Base-by-base conservation (phyloP, 2,113 vertebrate species). In the Serilophus lunatus region DNA sequence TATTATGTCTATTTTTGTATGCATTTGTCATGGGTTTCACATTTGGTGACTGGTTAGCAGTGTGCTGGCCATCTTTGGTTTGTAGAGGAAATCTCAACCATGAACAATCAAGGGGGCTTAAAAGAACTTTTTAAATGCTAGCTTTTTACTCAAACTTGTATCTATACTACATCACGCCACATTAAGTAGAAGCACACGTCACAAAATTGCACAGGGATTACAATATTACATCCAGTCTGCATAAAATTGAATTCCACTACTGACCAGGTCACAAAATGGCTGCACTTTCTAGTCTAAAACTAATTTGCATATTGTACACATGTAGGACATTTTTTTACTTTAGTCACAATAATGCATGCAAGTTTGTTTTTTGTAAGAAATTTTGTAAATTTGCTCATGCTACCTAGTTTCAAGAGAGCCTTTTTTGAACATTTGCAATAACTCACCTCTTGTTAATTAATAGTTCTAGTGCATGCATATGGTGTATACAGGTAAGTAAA, bases 271-370 rank as follows among this genome's bases (percentile, higher is more conserved):
- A 98, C 98, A 97, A 98, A 98, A 98, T 98, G 98, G 98, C 97
- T 98, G 97, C 98, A 97, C 98, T 98, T 97, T 98, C 98, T 99
- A 99, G 96, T 98, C 98, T 99, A 99, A 98, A 98, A 98, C 98
- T 98, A 98, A 98, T 98, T 98, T 98, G 98, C 98, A 98, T 98
- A 98, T 98, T 98, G 98, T 98, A 98, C 98, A 98, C 98, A 98
- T 98, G 98, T 98, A 98, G 98, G 98, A 99, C 97, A 98, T 97
- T 98, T 97, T 98, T 97, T 97, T 97, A 98, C 98, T 98, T 98
- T 98, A 98, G 98, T 98, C 98, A 99, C 99, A 99, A 98, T 96
- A 98, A 99, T 96, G 98, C 99, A 99, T 99, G 99, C 99, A 99
- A 98, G 98, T 98, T 97, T 97, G 97, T 98, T 97, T 98, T 98